These are phyloP conservation scores for Lacanobia oleracea DNA, from an alignment of 2,888 invertebrate genomes.

Conservation along the genomic window DNA sequence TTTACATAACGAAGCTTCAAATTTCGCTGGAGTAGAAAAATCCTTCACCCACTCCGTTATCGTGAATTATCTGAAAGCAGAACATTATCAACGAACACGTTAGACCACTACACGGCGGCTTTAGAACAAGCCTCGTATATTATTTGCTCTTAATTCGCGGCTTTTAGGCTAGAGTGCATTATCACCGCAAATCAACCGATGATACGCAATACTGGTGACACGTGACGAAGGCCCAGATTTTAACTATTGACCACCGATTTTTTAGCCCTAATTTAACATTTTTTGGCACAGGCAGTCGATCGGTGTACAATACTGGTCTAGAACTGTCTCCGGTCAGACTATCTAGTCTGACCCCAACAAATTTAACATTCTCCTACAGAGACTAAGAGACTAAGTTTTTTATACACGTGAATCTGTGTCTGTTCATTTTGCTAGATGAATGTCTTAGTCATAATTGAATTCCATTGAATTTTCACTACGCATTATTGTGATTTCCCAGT, in stretches of 20 bases:
- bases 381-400: too few species aligned
- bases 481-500: too few species aligned
- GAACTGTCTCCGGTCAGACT: too few species aligned
- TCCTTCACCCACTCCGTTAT: slow-evolving; percentile 19
- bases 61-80: slow-evolving; percentile 17
- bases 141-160: slow-evolving; percentile 38
- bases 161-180: slow-evolving; percentile 45
- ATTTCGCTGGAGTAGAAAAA: background rate
- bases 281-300: too few species aligned
- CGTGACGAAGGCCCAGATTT: background rate
- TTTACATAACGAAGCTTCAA: background rate
- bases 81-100: slow-evolving; percentile 35
- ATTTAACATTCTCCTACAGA: too few species aligned
- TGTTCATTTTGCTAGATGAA: too few species aligned
- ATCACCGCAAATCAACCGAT: slow-evolving; percentile 22
- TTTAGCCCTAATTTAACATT: too few species aligned
- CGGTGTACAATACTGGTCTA: too few species aligned
- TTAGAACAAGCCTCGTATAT: slow-evolving; percentile 14
- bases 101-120: slow-evolving; percentile 23
- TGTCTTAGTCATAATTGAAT: too few species aligned
- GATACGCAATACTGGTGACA: background rate
- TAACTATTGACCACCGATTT: background rate
- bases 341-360: too few species aligned
- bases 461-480: too few species aligned
- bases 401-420: too few species aligned